These are phyloP conservation scores for Drosophila histrio DNA, from an alignment of 2,888 invertebrate species.

Conservation along the genomic window DNA sequence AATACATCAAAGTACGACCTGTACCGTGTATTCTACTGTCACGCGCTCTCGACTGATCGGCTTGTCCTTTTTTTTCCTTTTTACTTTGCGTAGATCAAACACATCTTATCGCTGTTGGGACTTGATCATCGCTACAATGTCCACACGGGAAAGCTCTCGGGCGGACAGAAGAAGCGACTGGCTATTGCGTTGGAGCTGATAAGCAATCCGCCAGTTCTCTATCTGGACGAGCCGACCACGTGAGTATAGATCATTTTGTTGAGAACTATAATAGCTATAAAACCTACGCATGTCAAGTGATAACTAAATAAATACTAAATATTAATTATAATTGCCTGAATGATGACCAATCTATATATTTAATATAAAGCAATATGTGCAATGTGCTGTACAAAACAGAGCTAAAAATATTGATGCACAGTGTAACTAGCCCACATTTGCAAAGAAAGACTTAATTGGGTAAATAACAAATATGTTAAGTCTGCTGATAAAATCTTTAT, in stretches of 20 bases:
- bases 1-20: no score
- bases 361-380: no score
- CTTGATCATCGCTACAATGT: constrained; percentile 89
- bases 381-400: no score
- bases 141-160: constrained; percentile 89
- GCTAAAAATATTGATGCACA: neutral
- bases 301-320: constrained; percentile 23
- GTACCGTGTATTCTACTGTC: no score
- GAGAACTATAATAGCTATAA: constrained; percentile 11
- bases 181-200: constrained; percentile 93
- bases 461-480: no score
- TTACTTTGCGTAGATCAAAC: constrained; percentile 87
- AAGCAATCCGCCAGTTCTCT: constrained; percentile 94
- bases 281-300: neutral
- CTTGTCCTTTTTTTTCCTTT: no score
- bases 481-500: no score
- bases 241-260: constrained; percentile 83
- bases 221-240: constrained; percentile 95
- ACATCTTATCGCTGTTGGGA: constrained; percentile 90
- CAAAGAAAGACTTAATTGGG: no score
- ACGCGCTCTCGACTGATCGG: no score
- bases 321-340: neutral
- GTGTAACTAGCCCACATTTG: neutral
- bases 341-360: neutral
- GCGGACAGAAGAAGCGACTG: constrained; percentile 93